Evolutionary conservation across 2,113 vertebrate species (phyloP), one percentile per base, ranked within the genome.

Genomic region (Callionymus lyra): DNA sequence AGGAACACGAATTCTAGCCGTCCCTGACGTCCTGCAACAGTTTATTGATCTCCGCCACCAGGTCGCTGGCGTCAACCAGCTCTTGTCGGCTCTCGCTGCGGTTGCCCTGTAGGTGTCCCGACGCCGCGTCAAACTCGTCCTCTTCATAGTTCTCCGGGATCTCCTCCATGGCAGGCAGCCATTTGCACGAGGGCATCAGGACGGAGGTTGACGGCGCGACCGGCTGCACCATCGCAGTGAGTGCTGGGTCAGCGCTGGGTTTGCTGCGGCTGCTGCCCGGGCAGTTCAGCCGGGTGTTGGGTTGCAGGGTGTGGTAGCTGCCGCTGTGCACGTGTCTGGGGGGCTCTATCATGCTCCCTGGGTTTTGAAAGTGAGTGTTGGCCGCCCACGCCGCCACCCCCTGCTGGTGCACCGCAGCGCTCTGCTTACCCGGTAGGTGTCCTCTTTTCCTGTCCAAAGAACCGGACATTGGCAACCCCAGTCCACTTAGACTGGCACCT

Each of bases 151-250:
- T 99, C 60, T 99, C 95, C 0, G 95, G 95, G 66, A 99, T 99
- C 74, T 99, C 95, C 79, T 99, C 95, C 95, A 99, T 99, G 63
- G 95, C 94, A 0, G 94, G 94, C 50, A 99, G 83, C 94, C 95
- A 99, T 15, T 97, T 99, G 4, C 88, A 89, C 1, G 90, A 84
- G 2, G 90, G 87, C 6, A 66, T 74, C 0, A 68, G 56, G 38
- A 74, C 47, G 0, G 53, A 42, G 31, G 55, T 50, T 0, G 53
- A 44, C 8, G 39, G 21, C 1, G 72, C 68, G 16, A n/a, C n/a
- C n/a, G 81, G 81, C 45, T 65, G 73, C 48, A 77, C 73, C 42
- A 70, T 39, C 0, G 69, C 68, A 0, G 79, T 71, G 34, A 84
- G 70, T 10, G 74, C 39, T 5, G 68, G 46, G 42, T 40, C 52